Base-by-base conservation (phyloP, 2,797 vertebrate genomes). In the Champsocephalus esox region DNA sequence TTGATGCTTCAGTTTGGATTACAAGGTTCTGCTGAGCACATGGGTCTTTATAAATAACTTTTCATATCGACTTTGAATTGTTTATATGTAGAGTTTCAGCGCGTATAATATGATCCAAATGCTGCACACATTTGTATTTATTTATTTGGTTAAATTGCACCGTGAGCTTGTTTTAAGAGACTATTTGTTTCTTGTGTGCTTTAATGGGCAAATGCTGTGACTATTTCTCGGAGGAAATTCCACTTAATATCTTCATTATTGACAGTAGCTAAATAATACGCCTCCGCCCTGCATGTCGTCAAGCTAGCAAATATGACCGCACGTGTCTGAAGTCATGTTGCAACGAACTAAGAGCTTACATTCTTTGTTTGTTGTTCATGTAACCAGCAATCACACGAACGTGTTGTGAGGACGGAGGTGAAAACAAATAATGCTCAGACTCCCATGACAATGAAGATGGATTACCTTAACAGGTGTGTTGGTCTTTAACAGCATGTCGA, bases 31-130 rank as follows among this genome's bases (percentile, higher is more conserved):
- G 56, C 43, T 58, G 62, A 59, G 51, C 80, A 75, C 58, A 74
- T 77, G 67, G 4, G 12, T 13, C 19, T 4, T 54, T 43, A 66
- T 69, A 67, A 77, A 81, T 73, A 81, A 70, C 64, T 34, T 32
- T 9, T 70, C 24, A 74, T 67, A 66, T 69, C 21, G 28, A 28
- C 48, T 80, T 71, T 67, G 41, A 68, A 78, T 75, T 52, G 50
- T 49, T 16, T 61, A 64, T 61, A 64, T 67, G 41, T 17, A 43
- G 16, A 50, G 10, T 34, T 58, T 57, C 32, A n/a, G 21, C 10
- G 28, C 2, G 16, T 0, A 48, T 44, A 19, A 41, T 51, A 28
- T 17, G 28, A 5, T 32, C 38, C 48, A 66, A 38, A 70, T 78
- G 44, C 79, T 45, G 11, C 16, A 28, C 51, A 8, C 12, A 63